Evolutionary conservation across 2,888 invertebrate genomes (phyloP).

Genomic region (Chouioia cunea): DNA sequence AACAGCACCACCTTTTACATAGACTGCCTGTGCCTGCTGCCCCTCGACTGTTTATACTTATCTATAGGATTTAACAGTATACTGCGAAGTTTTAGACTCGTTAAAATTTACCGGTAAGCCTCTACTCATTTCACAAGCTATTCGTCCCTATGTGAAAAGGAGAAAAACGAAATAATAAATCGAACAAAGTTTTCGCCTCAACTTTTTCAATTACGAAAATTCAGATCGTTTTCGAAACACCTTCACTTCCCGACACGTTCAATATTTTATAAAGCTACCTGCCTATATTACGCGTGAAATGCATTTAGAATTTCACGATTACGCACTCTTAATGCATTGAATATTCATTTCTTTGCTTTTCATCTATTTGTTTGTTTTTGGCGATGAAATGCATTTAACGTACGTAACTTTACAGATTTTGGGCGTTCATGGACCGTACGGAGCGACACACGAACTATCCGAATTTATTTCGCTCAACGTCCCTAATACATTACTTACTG

Average conservation of each 20-base stretch:
- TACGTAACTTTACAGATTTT: conserved; percentile 78
- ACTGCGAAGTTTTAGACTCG: conserved; percentile 93
- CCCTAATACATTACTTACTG: conserved; percentile 94
- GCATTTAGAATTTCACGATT: no score
- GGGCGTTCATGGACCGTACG: conserved; percentile 98
- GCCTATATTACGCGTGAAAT: no score
- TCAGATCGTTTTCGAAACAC: no score
- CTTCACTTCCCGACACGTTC: no score
- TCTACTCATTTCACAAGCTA: background rate
- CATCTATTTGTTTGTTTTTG: no score
- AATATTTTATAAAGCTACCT: conserved; percentile 5
- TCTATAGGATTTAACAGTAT: conserved; percentile 98
- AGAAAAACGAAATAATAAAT: background rate
- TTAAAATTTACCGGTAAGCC: conserved; percentile 88
- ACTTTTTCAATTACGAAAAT: background rate
- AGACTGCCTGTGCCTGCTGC: conserved; percentile 97
- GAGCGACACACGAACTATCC: conserved; percentile 99
- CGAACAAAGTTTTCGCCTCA: background rate
- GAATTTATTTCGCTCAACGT: conserved; percentile 92
- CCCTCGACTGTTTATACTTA: conserved; percentile 97
- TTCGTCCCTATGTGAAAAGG: background rate
- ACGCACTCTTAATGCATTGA: no score
- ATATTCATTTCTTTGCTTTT: no score
- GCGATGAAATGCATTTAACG: no score
- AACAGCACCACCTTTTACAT: conserved; percentile 98